Conservation (phyloP, 2,113 vertebrate genomes). For the Naja naja region DNA sequence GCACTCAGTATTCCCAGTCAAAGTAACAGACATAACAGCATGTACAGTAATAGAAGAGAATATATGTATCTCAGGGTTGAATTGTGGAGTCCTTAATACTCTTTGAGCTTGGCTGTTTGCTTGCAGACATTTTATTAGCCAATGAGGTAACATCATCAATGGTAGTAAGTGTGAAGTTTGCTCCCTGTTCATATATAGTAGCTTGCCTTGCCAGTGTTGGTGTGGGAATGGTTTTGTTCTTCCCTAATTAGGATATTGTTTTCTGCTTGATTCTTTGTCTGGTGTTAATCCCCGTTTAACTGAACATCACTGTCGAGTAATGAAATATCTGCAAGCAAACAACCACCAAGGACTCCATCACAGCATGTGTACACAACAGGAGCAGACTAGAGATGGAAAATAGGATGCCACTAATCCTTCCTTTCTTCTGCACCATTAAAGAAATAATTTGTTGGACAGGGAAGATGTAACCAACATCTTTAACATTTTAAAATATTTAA, state of each 20-base stretch:
- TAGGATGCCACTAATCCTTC: neutral
- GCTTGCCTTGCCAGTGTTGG: neutral
- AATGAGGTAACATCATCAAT: neutral
- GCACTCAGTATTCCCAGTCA: neutral
- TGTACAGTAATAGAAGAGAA: neutral
- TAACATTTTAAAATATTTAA: neutral
- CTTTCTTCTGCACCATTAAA: neutral
- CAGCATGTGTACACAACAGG: neutral
- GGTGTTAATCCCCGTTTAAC: neutral
- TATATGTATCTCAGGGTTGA: neutral
- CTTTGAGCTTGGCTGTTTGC: neutral
- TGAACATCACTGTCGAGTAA: neutral
- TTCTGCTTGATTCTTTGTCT: neutral
- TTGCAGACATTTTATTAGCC: neutral
- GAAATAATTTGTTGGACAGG: neutral
- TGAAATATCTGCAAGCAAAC: neutral
- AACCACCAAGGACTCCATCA: neutral
- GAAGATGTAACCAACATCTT: neutral
- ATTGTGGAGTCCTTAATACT: neutral
- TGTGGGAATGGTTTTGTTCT: neutral
- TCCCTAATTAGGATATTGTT: neutral
- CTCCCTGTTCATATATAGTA: neutral
- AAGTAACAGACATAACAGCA: neutral
- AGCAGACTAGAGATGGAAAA: neutral
- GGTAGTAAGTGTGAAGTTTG: neutral